These are phyloP conservation scores for Epiperipatus broadwayi DNA, from an alignment of 2,888 invertebrate species.

Conservation along the genomic window DNA sequence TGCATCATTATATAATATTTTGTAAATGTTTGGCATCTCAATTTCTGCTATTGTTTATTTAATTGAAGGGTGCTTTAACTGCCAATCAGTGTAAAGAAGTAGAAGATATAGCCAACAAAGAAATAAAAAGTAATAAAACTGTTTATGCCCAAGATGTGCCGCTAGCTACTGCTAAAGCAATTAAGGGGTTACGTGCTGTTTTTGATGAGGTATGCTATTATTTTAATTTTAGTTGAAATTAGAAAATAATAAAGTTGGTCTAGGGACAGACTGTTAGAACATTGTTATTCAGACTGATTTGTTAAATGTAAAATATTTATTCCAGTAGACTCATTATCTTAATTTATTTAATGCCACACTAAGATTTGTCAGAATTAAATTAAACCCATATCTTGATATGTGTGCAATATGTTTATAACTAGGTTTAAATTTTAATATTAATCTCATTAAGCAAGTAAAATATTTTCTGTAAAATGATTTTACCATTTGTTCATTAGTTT, in stretches of 20 bases:
- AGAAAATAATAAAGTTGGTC: not conserved
- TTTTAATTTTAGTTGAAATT: not conserved
- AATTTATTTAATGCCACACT: not conserved
- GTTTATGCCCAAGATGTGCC: slow-evolving; percentile 74
- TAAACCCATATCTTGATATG: too few species aligned
- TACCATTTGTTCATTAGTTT: too few species aligned
- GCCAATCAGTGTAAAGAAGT: slow-evolving; percentile 64
- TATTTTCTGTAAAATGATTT: too few species aligned
- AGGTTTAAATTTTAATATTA: too few species aligned
- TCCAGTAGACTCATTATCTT: not conserved
- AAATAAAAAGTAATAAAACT: slow-evolving; percentile 51
- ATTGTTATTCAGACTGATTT: too few species aligned
- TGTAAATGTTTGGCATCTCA: not conserved
- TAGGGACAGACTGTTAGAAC: too few species aligned
- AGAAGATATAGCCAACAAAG: slow-evolving; percentile 55
- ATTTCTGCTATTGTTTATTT: slow-evolving; percentile 8
- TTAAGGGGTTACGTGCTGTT: slow-evolving; percentile 81
- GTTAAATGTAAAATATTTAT: not conserved
- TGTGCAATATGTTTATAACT: too few species aligned
- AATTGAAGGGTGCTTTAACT: slow-evolving; percentile 51
- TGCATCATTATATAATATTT: slow-evolving; percentile 6
- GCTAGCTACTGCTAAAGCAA: slow-evolving; percentile 66
- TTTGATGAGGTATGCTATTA: slow-evolving; percentile 62
- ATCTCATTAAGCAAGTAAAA: too few species aligned
- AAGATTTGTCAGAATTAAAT: too few species aligned